These are phyloP conservation scores for Lithophane ornitopus DNA, from an alignment of 2,888 invertebrate genomes.

Conservation along the genomic window DNA sequence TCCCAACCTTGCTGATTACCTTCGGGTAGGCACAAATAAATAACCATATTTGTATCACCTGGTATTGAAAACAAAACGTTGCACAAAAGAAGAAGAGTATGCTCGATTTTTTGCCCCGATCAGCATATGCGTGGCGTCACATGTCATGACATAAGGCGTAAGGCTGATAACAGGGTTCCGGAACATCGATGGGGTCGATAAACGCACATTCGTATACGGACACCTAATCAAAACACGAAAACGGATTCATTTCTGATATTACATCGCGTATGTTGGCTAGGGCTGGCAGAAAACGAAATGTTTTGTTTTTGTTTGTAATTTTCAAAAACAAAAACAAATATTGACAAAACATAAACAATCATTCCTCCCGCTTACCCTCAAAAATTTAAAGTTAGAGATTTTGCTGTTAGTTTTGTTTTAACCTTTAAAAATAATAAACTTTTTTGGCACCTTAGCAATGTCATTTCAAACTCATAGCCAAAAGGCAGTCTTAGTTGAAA, in stretches of 20 bases:
- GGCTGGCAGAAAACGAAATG: constrained; percentile 39
- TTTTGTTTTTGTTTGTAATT: neutral
- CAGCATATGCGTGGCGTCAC: constrained; percentile 27
- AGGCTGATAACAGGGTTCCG: constrained; percentile 26
- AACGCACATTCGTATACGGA: constrained; percentile 59
- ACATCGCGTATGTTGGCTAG: constrained; percentile 50
- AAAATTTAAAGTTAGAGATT: neutral
- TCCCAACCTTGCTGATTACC: neutral
- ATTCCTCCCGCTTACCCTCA: neutral
- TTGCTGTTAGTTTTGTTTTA: neutral
- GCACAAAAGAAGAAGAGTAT: constrained; percentile 1
- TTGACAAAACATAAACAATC: neutral
- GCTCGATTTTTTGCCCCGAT: neutral
- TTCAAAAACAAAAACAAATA: neutral
- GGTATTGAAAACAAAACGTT: constrained; percentile 28
- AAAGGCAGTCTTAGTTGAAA: too few relatives aligned
- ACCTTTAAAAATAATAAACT: too few relatives aligned
- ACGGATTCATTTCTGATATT: constrained; percentile 70
- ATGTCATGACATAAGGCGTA: neutral
- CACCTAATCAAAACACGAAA: constrained; percentile 69
- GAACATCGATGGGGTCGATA: constrained; percentile 49
- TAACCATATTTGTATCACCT: constrained; percentile 21
- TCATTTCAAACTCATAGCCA: too few relatives aligned
- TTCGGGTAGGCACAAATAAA: too few relatives aligned
- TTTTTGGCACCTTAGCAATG: too few relatives aligned